These are phyloP conservation scores for Myotis daubentonii DNA, from an alignment of 2,797 vertebrate genomes.

Conservation along the genomic window DNA sequence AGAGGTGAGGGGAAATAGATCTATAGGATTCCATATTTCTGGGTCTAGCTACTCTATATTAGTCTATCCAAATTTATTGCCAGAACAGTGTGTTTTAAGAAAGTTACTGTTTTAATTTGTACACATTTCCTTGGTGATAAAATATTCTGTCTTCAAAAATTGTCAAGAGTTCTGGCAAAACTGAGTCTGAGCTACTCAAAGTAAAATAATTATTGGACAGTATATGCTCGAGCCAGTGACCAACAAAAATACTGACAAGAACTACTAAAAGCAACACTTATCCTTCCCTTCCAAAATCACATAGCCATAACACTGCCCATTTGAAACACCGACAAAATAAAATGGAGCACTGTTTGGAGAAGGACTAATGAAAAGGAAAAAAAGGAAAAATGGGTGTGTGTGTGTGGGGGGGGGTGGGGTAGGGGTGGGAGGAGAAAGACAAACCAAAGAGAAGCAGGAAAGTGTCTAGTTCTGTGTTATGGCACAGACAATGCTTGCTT, in stretches of 20 bases:
- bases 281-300: constrained; percentile 88
- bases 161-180: constrained; percentile 87
- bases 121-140: constrained; percentile 87
- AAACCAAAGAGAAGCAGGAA: constrained; percentile 86
- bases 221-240: constrained; percentile 82
- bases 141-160: constrained; percentile 87
- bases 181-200: constrained; percentile 86
- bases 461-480: constrained; percentile 92
- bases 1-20: constrained; percentile 81
- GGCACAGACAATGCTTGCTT: constrained; percentile 91
- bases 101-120: constrained; percentile 87
- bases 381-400: constrained; percentile 70
- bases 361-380: constrained; percentile 88
- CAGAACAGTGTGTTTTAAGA: constrained; percentile 90
- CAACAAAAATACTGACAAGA: constrained; percentile 86
- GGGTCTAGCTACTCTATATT: constrained; percentile 85
- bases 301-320: constrained; percentile 90
- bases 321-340: constrained; percentile 87
- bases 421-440: constrained; percentile 78
- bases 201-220: constrained; percentile 79
- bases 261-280: constrained; percentile 88
- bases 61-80: constrained; percentile 85
- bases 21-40: constrained; percentile 88
- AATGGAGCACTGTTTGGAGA: constrained; percentile 88
- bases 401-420: background rate